Base-by-base conservation (phyloP, 2,797 vertebrate genomes). In the Sparus aurata region DNA sequence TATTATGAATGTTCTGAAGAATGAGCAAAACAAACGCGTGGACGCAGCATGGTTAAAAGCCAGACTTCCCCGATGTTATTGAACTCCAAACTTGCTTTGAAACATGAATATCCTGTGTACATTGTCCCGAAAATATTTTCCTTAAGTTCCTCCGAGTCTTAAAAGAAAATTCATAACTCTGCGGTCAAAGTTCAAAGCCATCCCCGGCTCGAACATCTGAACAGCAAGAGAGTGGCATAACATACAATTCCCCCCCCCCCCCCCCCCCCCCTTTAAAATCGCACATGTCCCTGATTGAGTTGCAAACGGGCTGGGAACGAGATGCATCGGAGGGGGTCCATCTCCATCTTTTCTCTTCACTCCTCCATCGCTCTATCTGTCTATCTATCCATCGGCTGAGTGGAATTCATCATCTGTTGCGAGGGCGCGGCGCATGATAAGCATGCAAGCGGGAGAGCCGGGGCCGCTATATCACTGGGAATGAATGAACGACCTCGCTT, bases 401-500 rank as follows among this genome's bases (percentile, higher is more conserved):
- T 86, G 87, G 94, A 96, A 96, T 95, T 91, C 93, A 95, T 95
- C 94, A 95, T 95, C 80, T 82, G 88, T 80, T 87, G 91, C 89
- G 91, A 69, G 89, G 91, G 91, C 86, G 88, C 93, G 91, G 95
- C 92, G 79, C 93, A 91, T 89, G 88, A 91, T 95, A 94, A 93
- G 94, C 87, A 92, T 95, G 91, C 88, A 93, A 80, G 91, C 83
- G 91, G 75, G 93, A 69, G 86, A 88, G 82, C 78, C 86, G 86
- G 91, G 91, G 92, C 92, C 89, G 91, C 93, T 95, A 94, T 94
- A 94, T 94, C 95, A 95, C 88, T 90, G 76, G 80, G 93, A 95
- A 94, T 95, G 93, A 94, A 93, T 96, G 92, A 91, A 90, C 95
- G 95, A 96, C 97, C 96, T 91, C 79, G 43, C 84, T 81, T 83